These are phyloP conservation scores for Podiceps cristatus DNA, from an alignment of 2,113 vertebrate genomes.

Conservation along the genomic window DNA sequence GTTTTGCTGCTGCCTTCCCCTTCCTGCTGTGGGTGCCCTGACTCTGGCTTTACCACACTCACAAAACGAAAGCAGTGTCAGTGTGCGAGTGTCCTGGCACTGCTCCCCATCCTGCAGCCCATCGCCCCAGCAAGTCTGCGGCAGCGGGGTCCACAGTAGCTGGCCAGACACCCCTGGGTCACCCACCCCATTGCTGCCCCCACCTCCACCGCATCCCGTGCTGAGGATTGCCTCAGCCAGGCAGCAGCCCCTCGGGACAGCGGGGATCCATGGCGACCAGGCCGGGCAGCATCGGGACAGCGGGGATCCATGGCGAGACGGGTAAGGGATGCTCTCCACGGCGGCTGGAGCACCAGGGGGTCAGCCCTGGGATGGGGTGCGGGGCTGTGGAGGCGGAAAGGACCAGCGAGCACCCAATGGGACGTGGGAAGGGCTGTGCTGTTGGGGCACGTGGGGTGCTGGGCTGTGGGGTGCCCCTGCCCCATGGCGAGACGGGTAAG, in stretches of 20 bases:
- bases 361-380: background rate
- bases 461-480: background rate
- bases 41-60: background rate
- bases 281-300: too few species aligned
- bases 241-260: background rate
- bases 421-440: background rate
- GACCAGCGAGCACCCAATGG: background rate
- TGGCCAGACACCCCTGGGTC: background rate
- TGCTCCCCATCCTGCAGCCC: background rate
- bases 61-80: background rate
- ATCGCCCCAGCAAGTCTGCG: rapidly evolving
- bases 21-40: background rate
- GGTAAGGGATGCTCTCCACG: background rate
- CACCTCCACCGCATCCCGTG: background rate
- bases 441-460: background rate
- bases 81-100: rapidly evolving
- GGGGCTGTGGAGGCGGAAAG: rapidly evolving
- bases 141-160: background rate
- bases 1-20: background rate
- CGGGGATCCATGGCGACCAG: rapidly evolving
- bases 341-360: rapidly evolving
- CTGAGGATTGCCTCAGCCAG: background rate
- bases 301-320: too few species aligned
- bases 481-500: background rate
- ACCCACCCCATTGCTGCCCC: too few species aligned